A percentile compares a stretch with the other conserved stretches of the same genome.
Evolutionary conservation across 2,797 vertebrate species (phyloP).

Genomic region (Anisognathus igniventris): DNA sequence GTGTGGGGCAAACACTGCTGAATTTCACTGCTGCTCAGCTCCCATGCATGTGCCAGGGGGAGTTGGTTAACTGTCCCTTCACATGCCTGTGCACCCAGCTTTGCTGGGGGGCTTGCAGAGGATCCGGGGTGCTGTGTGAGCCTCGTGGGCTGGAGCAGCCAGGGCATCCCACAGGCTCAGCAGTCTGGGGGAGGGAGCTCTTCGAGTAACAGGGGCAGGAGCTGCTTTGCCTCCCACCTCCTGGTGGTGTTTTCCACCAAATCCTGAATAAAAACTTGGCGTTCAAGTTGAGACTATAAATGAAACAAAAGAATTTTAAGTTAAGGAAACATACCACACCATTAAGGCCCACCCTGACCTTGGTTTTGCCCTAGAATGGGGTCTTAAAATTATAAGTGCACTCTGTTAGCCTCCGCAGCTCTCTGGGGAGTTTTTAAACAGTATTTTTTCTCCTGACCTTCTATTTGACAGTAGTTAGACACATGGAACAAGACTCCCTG

Average conservation of each 20-base stretch:
- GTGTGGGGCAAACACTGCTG: background rate
- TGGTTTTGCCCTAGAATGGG: background rate
- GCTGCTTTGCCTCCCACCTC: fast-evolving
- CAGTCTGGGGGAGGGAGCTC: background rate
- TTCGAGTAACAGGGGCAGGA: fast-evolving
- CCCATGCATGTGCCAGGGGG: fast-evolving
- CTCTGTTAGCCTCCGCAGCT: background rate
- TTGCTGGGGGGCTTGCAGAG: background rate
- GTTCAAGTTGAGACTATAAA: background rate
- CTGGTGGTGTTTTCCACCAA: background rate
- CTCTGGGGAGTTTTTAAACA: background rate
- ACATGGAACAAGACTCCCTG: background rate
- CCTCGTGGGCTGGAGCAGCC: fast-evolving
- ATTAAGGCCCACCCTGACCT: background rate
- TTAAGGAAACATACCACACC: background rate
- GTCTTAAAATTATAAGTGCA: background rate
- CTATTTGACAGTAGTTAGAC: background rate
- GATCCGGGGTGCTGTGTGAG: background rate
- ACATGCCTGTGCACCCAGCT: background rate
- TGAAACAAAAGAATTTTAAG: background rate
- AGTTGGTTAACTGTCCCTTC: background rate
- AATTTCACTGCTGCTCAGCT: background rate
- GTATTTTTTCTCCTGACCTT: background rate
- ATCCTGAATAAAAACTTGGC: background rate
- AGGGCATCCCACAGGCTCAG: background rate